Base-by-base conservation (phyloP, 2,888 invertebrate species). In the Drosophila nigritarsus region DNA sequence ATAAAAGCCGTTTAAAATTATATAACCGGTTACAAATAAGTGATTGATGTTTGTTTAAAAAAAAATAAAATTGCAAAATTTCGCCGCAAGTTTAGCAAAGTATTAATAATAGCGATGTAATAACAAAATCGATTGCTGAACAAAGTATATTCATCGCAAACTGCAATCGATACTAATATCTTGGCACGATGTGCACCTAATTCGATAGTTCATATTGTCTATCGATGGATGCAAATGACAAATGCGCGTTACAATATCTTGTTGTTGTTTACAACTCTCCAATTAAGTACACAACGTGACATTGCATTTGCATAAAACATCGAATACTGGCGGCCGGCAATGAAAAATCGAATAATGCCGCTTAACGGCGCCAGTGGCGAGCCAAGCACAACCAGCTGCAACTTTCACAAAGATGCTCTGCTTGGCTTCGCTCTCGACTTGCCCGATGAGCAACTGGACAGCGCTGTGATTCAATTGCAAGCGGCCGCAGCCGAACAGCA, bases 391-490 rank as follows among this genome's bases (percentile, higher is more conserved):
- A 65, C 24, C 49, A 74, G 45, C 40, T 59, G 65, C 30, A 70
- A 74, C 32, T 80, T 78, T 42, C 70, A 74, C 30, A 80, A 80
- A 30, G 79, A 80, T 74, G 78, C 78, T 20, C 38, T 80, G 54
- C 58, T 81, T 51, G 71, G 78, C 3, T 80, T 78, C 40, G 66
- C 71, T 0, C 34, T 80, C 32, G 59, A 74, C 11, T 40, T 78
- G 54, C 78, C 78, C 6, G 70, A 78, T 38, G 79, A 81, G 54
- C 81, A 81, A 18, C 67, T 81, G 60, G 79, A 78, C 54, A 81
- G 61, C 32, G 78, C 70, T 13, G 64, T 81, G n/a, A 75, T 81
- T n/a, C 74, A 80, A 58, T 18, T 80, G 63, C 82, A 81, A 68
- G 82, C 61, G n/a, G 82, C 64, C 2, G 74, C 74, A 11, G 82